phyloP scores from a whole-genome alignment of 2,797 vertebrate species.

The Sebastes paucispinis region DNA sequence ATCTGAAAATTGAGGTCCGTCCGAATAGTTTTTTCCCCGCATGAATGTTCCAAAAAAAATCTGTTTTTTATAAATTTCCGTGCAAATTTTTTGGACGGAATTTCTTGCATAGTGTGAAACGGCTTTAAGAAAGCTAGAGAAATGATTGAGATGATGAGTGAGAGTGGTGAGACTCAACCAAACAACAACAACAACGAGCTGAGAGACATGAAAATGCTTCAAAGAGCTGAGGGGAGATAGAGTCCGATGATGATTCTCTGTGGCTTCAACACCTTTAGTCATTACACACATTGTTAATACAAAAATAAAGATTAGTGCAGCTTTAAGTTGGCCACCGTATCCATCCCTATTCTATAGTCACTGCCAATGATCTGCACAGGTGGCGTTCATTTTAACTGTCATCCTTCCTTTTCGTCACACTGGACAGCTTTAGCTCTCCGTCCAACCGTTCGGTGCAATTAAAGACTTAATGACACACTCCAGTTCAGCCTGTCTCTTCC shows the following conservation, averaged over 20 bases:
- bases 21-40: no score
- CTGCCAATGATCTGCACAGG: slow-evolving; percentile 13
- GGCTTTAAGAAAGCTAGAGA: not conserved
- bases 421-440: slow-evolving; percentile 5
- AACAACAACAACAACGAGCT: not conserved
- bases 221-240: not conserved
- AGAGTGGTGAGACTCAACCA: not conserved
- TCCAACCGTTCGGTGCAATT: slow-evolving; percentile 18
- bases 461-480: slow-evolving; percentile 26
- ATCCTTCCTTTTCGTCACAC: not conserved
- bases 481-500: not conserved
- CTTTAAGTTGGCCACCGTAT: not conserved
- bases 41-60: no score
- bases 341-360: not conserved
- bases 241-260: not conserved
- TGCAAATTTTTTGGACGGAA: no score
- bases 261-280: not conserved
- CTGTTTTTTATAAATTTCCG: no score
- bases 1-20: no score
- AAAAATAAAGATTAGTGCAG: not conserved
- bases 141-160: not conserved
- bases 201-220: not conserved
- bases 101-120: accelerated
- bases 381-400: slow-evolving; percentile 1
- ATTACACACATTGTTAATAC: not conserved